Evolutionary conservation across 2,888 invertebrate genomes (phyloP).

Genomic region (Steinernema carpocapsae): DNA sequence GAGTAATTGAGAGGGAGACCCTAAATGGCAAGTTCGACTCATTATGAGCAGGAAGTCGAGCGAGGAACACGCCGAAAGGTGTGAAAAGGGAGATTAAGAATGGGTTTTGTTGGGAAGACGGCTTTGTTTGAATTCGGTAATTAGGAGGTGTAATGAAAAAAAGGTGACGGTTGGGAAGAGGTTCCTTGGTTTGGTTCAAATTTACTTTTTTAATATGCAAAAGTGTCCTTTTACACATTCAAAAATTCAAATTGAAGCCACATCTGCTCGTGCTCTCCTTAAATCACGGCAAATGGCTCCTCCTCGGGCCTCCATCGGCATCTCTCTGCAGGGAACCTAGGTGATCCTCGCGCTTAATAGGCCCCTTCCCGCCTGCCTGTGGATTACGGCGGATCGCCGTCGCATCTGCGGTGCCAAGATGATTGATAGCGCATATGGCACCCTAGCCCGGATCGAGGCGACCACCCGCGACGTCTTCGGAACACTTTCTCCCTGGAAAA

Average conservation of each 20-base stretch:
- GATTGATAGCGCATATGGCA: constrained; percentile 32
- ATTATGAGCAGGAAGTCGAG: constrained; percentile 17
- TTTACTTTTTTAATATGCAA: neutral
- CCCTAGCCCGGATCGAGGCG: neutral
- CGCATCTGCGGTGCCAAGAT: constrained; percentile 28
- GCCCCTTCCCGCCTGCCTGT: neutral
- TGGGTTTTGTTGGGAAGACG: neutral
- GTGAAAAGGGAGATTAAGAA: neutral
- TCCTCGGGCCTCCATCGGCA: neutral
- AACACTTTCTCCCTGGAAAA: constrained; percentile 5
- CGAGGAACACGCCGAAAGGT: constrained; percentile 15
- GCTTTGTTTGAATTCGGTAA: constrained; percentile 1
- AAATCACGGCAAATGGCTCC: constrained; percentile 6
- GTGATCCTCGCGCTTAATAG: neutral
- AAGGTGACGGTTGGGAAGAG: too few relatives aligned
- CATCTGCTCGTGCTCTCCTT: neutral
- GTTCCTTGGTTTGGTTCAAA: neutral
- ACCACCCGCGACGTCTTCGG: constrained; percentile 6
- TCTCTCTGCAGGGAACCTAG: constrained; percentile 25
- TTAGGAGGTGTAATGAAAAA: too few relatives aligned
- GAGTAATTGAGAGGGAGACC: constrained; percentile 5
- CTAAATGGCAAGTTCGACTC: neutral
- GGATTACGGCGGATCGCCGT: constrained; percentile 22
- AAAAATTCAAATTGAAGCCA: constrained; percentile 11
- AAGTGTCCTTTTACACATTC: neutral